Conservation (phyloP, 1,140 invertebrate species). For the Brevipalpus yothersi region DNA sequence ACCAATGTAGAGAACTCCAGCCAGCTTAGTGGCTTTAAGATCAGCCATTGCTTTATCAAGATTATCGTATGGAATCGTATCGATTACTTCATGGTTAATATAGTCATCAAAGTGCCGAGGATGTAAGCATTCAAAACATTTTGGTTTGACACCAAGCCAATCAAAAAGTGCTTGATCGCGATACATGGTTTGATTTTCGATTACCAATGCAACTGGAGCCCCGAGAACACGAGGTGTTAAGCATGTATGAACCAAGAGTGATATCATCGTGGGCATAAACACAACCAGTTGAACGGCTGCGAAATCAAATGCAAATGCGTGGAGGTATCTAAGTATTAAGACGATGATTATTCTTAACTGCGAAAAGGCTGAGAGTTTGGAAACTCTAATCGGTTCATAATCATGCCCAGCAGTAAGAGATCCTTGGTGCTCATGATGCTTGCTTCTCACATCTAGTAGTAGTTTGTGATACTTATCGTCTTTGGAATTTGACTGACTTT, state of each 20-base stretch:
- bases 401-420: not conserved
- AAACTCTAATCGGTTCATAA: not conserved
- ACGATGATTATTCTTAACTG: not conserved
- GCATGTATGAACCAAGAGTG: not conserved
- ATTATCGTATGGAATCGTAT: not conserved
- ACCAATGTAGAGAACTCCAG: not conserved
- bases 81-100: not conserved
- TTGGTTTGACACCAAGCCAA: not conserved
- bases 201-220: not conserved
- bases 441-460: not conserved
- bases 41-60: not conserved
- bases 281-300: not conserved
- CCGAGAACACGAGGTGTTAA: not conserved
- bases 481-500: not conserved
- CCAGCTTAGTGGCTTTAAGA: not conserved
- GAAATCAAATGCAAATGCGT: not conserved
- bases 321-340: not conserved
- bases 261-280: not conserved
- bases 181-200: constrained; percentile 52
- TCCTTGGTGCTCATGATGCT: not conserved
- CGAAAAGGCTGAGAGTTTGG: no score
- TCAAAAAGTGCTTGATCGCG: constrained; percentile 31
- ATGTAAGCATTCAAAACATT: not conserved
- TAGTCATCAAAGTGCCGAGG: not conserved
- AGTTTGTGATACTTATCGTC: not conserved